Percentiles rank a stretch among this genome's conserved stretches.
These are phyloP conservation scores for Manduca sexta DNA, from an alignment of 1,140 invertebrate species.

Conservation along the genomic window DNA sequence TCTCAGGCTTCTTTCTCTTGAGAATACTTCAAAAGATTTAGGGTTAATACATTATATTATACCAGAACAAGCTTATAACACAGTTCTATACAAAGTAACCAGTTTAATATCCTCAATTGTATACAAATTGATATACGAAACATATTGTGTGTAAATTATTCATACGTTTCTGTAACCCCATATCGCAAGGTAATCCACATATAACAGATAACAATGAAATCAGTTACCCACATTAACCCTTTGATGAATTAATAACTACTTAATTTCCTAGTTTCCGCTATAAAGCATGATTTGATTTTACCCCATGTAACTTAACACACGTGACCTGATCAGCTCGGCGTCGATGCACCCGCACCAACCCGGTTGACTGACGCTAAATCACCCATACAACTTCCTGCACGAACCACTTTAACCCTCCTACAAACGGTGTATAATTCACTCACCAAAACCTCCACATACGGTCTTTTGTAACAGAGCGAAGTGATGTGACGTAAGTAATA, in stretches of 20 bases:
- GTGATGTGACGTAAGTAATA: slow-evolving; percentile 47
- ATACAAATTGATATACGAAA: too few relatives aligned
- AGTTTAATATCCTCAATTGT: too few relatives aligned
- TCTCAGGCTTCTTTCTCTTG: too few relatives aligned
- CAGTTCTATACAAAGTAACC: too few relatives aligned
- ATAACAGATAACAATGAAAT: slow-evolving; percentile 2
- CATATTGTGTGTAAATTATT: slow-evolving; percentile 1
- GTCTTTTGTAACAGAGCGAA: not conserved
- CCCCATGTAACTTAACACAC: slow-evolving; percentile 44
- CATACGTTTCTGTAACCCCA: not conserved
- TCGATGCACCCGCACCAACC: slow-evolving; percentile 15
- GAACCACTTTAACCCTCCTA: not conserved
- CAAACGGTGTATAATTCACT: not conserved
- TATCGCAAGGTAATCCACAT: not conserved
- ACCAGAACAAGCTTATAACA: too few relatives aligned
- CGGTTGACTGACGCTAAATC: not conserved
- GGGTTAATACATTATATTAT: too few relatives aligned
- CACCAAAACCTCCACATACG: not conserved
- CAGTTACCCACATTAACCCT: slow-evolving; percentile 3
- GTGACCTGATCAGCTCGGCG: slow-evolving; percentile 31
- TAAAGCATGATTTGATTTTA: slow-evolving; percentile 40
- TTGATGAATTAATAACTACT: slow-evolving; percentile 25
- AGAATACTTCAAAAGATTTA: too few relatives aligned
- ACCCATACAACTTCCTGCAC: not conserved
- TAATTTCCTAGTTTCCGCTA: slow-evolving; percentile 29